phyloP scores from a whole-genome alignment of 2,113 vertebrate genomes.

The Gobius niger region DNA sequence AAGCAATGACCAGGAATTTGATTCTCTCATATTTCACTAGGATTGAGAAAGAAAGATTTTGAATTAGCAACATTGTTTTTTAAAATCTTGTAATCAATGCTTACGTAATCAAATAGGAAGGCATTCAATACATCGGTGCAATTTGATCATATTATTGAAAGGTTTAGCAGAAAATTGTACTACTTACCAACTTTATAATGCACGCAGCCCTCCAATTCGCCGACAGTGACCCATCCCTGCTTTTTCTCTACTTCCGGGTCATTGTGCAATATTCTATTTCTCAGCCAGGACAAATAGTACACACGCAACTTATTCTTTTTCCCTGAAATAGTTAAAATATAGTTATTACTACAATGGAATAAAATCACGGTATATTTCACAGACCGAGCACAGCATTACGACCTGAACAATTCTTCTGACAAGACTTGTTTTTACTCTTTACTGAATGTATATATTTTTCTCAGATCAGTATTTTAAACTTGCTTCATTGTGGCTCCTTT shows the following conservation, averaged over 20 bases:
- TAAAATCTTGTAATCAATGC: no score
- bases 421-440: no score
- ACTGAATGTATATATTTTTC: no score
- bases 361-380: not conserved
- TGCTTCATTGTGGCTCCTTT: no score
- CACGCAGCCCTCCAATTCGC: conserved; percentile 94
- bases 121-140: no score
- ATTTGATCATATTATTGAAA: no score
- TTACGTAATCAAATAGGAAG: no score
- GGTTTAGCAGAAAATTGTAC: not conserved
- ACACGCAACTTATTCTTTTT: conserved; percentile 98
- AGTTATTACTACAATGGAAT: not conserved
- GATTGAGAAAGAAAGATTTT: conserved; percentile 44
- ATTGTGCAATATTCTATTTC: conserved; percentile 96
- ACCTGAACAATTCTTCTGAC: no score
- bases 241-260: conserved; percentile 98
- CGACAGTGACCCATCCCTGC: conserved; percentile 96
- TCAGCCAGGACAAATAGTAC: conserved; percentile 97
- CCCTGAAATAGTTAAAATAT: conserved; percentile 65
- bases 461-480: no score
- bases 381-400: not conserved
- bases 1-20: conserved; percentile 97
- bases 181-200: conserved; percentile 97
- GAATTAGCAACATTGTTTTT: not conserved
- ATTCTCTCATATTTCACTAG: conserved; percentile 98